These are phyloP conservation scores for Ailuropoda melanoleuca DNA, from an alignment of 2,113 vertebrate species.

Conservation along the genomic window DNA sequence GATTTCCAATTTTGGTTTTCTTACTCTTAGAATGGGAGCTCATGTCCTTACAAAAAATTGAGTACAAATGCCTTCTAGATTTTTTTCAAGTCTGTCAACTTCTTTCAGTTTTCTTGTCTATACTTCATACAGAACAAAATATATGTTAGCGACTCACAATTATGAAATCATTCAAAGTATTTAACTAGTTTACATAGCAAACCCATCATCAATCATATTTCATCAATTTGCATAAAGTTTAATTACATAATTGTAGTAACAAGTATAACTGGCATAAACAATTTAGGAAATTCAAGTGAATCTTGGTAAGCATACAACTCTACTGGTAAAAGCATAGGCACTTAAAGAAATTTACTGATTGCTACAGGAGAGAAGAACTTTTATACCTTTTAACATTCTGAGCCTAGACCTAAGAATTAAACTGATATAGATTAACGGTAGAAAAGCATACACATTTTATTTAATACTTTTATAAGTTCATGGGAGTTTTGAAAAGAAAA, in stretches of 20 bases:
- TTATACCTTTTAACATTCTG: not conserved
- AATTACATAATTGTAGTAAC: conserved; percentile 57
- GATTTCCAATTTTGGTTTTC: not conserved
- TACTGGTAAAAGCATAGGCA: not conserved
- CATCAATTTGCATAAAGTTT: conserved; percentile 55
- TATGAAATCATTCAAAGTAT: conserved; percentile 37
- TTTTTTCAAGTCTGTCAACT: not conserved
- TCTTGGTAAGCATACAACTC: not conserved
- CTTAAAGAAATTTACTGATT: not conserved
- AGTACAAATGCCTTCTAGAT: not conserved
- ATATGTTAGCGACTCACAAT: not conserved
- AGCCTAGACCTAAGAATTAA: not conserved
- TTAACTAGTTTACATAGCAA: conserved; percentile 57
- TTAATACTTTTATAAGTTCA: not conserved
- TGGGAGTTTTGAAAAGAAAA: not conserved
- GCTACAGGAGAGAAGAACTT: not conserved
- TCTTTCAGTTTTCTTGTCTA: not conserved
- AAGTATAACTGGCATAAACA: conserved; percentile 59
- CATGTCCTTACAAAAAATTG: not conserved
- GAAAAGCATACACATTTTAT: not conserved
- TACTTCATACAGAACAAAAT: conserved; percentile 10
- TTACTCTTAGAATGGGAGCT: conserved; percentile 11
- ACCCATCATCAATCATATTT: conserved; percentile 48
- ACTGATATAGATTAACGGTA: not conserved
- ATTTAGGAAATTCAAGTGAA: conserved; percentile 34